Evolutionary conservation across 2,113 vertebrate species (phyloP).

Genomic region (Odocoileus hemionus): DNA sequence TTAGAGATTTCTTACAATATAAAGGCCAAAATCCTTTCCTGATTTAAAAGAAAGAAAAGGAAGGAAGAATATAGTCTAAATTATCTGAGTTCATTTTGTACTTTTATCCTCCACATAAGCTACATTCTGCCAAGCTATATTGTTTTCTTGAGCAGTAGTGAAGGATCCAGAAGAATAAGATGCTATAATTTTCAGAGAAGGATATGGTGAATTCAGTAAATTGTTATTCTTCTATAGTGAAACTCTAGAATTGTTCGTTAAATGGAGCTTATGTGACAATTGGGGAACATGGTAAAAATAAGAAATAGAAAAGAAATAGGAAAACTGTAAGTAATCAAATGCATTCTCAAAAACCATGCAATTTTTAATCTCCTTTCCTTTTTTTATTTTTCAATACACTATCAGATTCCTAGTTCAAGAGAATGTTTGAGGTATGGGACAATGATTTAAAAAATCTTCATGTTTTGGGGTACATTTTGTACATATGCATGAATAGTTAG

Average conservation of each 20-base stretch:
- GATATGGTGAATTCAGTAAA: background rate
- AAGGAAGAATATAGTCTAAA: background rate
- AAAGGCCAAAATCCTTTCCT: background rate
- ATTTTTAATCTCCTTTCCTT: background rate
- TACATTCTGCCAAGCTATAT: background rate
- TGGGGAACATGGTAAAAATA: background rate
- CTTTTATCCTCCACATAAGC: background rate
- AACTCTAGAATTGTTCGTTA: background rate
- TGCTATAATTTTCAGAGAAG: background rate
- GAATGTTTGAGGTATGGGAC: background rate
- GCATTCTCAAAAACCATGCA: background rate
- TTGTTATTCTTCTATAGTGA: background rate
- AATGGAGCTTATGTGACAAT: background rate
- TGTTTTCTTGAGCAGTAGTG: background rate
- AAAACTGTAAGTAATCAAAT: background rate
- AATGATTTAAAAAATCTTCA: background rate
- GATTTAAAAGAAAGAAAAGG: background rate
- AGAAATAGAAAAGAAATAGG: background rate
- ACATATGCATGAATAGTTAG: background rate
- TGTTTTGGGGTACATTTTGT: background rate
- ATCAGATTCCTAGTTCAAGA: background rate
- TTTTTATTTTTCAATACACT: background rate
- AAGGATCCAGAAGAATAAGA: background rate
- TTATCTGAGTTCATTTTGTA: background rate
- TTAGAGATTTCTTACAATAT: too few relatives aligned